Conservation (phyloP, 1,140 invertebrate species). For the Drosophila guanche region DNA sequence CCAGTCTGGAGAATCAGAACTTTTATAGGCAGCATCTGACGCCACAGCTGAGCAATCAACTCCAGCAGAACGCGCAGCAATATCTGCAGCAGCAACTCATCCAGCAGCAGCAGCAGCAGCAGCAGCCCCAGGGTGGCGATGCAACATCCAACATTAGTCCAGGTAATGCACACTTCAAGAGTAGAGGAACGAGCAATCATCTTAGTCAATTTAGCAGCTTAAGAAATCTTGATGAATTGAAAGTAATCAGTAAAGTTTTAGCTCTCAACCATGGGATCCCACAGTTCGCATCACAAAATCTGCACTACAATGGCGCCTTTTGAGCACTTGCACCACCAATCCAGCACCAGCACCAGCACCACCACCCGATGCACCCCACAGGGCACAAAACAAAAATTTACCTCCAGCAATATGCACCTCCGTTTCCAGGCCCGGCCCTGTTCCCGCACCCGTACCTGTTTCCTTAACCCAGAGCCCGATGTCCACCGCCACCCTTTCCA, state of each 20-base stretch:
- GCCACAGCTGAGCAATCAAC: constrained; percentile 70
- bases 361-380: constrained; percentile 29
- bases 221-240: constrained; percentile 88
- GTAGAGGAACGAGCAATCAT: constrained; percentile 85
- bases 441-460: constrained; percentile 8
- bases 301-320: constrained; percentile 72
- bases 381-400: constrained; percentile 21
- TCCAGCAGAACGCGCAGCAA: constrained; percentile 78
- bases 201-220: constrained; percentile 84
- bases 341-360: constrained; percentile 49
- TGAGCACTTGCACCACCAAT: constrained; percentile 68
- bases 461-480: constrained; percentile 28
- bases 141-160: constrained; percentile 63
- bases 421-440: constrained; percentile 37
- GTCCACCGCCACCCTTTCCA: constrained; percentile 21
- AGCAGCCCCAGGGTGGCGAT: constrained; percentile 49
- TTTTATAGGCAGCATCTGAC: constrained; percentile 79
- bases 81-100: constrained; percentile 68
- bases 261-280: constrained; percentile 88
- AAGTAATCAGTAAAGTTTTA: constrained; percentile 91
- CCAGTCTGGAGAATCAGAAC: constrained; percentile 74
- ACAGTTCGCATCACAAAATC: constrained; percentile 78
- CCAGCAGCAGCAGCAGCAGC: constrained; percentile 60
- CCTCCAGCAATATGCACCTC: constrained; percentile 33
- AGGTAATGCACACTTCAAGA: constrained; percentile 65